Evolutionary conservation across 2,113 vertebrate genomes (phyloP).

Genomic region (Puffinus mauretanicus): DNA sequence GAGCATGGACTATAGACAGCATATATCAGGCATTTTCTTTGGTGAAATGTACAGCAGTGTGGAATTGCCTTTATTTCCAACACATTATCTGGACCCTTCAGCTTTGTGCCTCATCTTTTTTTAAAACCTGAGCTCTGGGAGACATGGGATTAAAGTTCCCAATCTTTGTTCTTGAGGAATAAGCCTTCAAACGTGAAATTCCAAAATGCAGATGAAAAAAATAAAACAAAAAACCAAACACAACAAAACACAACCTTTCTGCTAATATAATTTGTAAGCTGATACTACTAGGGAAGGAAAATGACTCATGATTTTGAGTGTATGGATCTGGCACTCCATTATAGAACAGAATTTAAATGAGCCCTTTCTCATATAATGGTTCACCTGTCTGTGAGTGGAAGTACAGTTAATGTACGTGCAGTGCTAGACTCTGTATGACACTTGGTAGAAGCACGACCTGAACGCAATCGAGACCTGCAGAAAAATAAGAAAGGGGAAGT

Average conservation of each 20-base stretch:
- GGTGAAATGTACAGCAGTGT: background rate
- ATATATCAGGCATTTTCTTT: background rate
- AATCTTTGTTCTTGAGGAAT: background rate
- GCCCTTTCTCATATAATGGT: background rate
- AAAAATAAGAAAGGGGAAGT: background rate
- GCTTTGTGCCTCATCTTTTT: background rate
- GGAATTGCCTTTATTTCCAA: background rate
- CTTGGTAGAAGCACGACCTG: background rate
- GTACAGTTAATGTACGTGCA: background rate
- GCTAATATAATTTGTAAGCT: background rate
- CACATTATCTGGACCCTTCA: background rate
- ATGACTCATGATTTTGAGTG: background rate
- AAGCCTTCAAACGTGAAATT: background rate
- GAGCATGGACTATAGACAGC: background rate
- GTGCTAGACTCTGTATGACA: background rate
- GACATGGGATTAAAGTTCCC: background rate
- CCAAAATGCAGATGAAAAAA: background rate
- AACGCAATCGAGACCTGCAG: background rate
- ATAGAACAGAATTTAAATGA: background rate
- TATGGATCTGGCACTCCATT: background rate
- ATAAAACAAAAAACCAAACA: background rate
- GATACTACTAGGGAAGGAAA: background rate
- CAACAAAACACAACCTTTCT: background rate
- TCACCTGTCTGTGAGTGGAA: background rate
- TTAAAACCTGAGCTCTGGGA: background rate